A percentile compares a stretch with the other conserved stretches of the same genome.
Conservation (phyloP, 2,888 invertebrate genomes). For the Phalera bucephala region DNA sequence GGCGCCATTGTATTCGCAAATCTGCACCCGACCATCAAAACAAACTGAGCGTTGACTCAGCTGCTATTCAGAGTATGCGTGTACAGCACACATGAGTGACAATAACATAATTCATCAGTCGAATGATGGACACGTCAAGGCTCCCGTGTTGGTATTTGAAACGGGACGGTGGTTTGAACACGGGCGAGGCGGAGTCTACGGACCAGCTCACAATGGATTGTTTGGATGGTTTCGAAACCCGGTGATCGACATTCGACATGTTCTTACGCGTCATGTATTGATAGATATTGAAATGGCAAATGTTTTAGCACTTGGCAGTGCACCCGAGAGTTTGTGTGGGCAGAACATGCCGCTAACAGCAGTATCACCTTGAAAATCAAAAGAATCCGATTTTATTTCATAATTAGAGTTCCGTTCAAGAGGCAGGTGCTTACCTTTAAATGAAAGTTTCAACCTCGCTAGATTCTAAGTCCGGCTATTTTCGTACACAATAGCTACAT, state of each 20-base stretch:
- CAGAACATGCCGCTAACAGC: neutral
- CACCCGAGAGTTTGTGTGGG: conserved; percentile 5
- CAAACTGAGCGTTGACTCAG: conserved; percentile 9
- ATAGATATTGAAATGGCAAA: conserved; percentile 36
- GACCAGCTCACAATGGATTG: conserved; percentile 43
- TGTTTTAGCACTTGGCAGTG: conserved; percentile 30
- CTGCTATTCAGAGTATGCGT: conserved; percentile 31
- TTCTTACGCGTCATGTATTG: conserved; percentile 24
- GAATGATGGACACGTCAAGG: conserved; percentile 66
- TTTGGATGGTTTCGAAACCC: conserved; percentile 20
- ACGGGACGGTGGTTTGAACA: neutral
- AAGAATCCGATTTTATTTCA: too few relatives aligned
- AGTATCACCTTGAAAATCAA: neutral
- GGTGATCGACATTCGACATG: conserved; percentile 40
- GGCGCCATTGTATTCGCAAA: neutral
- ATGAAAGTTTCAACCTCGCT: too few relatives aligned
- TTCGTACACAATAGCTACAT: too few relatives aligned
- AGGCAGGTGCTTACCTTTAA: too few relatives aligned
- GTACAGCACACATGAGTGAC: conserved; percentile 36
- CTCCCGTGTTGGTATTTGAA: conserved; percentile 17
- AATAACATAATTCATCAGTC: conserved; percentile 46
- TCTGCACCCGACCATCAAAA: conserved; percentile 1
- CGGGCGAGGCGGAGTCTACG: conserved; percentile 8
- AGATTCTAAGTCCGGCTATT: too few relatives aligned
- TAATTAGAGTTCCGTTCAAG: too few relatives aligned